Percentiles rank a stretch among this genome's conserved stretches.
Evolutionary conservation across 2,113 vertebrate species (phyloP).

Genomic region (Mormoops blainvillei): DNA sequence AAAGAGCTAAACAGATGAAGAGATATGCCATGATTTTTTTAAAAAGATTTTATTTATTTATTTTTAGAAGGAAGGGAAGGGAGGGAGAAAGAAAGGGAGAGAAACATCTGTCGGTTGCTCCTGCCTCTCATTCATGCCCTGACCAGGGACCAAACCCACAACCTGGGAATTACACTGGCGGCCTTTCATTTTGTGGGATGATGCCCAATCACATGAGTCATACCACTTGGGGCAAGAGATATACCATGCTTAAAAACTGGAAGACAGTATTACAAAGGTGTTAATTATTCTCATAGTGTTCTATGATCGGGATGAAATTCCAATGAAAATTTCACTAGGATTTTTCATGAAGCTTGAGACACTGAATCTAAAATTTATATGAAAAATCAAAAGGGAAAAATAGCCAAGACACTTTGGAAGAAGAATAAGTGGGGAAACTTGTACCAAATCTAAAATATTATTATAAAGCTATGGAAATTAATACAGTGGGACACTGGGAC

Average conservation of each 20-base stretch:
- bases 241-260: not conserved
- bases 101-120: too few relatives aligned
- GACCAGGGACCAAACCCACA: too few relatives aligned
- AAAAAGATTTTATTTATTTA: too few relatives aligned
- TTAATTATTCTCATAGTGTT: not conserved
- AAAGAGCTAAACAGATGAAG: too few relatives aligned
- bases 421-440: not conserved
- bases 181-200: too few relatives aligned
- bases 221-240: not conserved
- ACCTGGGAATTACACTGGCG: too few relatives aligned
- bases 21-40: too few relatives aligned
- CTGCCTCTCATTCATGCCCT: too few relatives aligned
- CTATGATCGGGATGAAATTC: not conserved
- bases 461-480: not conserved
- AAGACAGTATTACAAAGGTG: slow-evolving; percentile 12
- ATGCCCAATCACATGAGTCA: too few relatives aligned
- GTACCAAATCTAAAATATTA: not conserved
- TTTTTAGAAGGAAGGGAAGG: too few relatives aligned
- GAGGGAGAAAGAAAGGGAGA: too few relatives aligned
- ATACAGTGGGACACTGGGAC: not conserved
- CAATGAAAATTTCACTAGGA: not conserved
- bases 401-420: not conserved
- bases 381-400: not conserved
- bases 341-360: slow-evolving; percentile 11
- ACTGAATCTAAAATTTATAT: not conserved